A percentile compares a stretch with the other conserved stretches of the same genome.
These are phyloP conservation scores for Leptura quadrifasciata DNA, from an alignment of 2,888 invertebrate species.

Conservation along the genomic window DNA sequence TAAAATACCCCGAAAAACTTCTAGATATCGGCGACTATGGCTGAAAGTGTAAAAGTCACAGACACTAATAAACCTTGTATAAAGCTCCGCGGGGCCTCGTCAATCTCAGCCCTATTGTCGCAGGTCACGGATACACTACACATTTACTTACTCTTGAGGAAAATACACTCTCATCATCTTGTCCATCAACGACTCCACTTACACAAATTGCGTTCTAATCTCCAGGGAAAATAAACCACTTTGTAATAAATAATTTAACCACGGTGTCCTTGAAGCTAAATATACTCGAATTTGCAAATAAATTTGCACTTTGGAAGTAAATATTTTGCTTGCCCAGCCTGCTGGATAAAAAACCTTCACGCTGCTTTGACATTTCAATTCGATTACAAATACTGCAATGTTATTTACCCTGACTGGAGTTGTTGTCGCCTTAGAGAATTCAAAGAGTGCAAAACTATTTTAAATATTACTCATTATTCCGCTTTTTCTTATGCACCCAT, in stretches of 20 bases:
- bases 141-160: conserved; percentile 5
- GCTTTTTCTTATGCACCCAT: no score
- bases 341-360: no score
- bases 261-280: neutral
- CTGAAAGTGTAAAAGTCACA: neutral
- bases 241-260: neutral
- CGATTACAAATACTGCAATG: no score
- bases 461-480: no score
- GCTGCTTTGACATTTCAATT: no score
- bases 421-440: no score
- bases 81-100: conserved; percentile 42
- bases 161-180: conserved; percentile 26
- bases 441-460: no score
- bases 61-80: conserved; percentile 23
- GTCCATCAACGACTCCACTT: conserved; percentile 18
- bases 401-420: no score
- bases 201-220: neutral
- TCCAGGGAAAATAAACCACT: neutral
- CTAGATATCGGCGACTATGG: conserved; percentile 3
- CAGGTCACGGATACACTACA: conserved; percentile 43
- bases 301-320: neutral
- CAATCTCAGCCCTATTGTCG: conserved; percentile 46
- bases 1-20: neutral
- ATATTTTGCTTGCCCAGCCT: neutral
- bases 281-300: neutral